Base-by-base conservation (phyloP, 37 sponge, comb jelly and placozoan species). In the Lycopodina hypogea region DNA sequence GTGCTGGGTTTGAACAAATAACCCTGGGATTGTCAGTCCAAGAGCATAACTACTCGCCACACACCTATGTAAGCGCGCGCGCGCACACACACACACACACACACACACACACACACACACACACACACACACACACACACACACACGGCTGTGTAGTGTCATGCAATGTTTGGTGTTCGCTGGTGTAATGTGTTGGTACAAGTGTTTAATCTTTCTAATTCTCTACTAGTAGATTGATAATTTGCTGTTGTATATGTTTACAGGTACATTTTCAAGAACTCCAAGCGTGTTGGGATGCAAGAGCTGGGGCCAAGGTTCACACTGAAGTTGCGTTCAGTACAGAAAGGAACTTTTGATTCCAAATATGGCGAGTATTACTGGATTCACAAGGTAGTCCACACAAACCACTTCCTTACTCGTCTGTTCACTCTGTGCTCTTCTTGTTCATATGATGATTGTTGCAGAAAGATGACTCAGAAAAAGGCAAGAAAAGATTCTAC, bases 221-320 rank as follows among this genome's bases (percentile, higher is more conserved):
- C 4, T 29, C 4, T 60, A 7, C 61, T 17, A 17, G 29, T 12
- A 12, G 29, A 7, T 29, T 23, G 29, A n/a, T n/a, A n/a, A n/a
- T n/a, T n/a, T 60, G 29, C 12, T 6, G 29, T 60, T 7, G 4
- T 29, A 17, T 29, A 60, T 60, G 29, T 17, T 29, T 82, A 33
- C 30, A 93, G 97, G 84, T 98, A 98, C 69, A 88, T 98, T 26
- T 98, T 98, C 81, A 86, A 84, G 64, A 91, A 89, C 83, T 69
- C 88, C 33, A 51, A 88, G 73, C 93, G 81, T 76, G 96, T 95
- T 45, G 92, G 92, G 17, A 74, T 98, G 36, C 99, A 98, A 56
- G 99, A 98, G 56, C 48, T 95, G 33, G 99, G 99, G 7, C 99
- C 99, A 32, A 56, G 99, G 58, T 88, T 98, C 68, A 98, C 99